Conservation (phyloP, 2,797 vertebrate genomes). For the Pithecia hirsuta region DNA sequence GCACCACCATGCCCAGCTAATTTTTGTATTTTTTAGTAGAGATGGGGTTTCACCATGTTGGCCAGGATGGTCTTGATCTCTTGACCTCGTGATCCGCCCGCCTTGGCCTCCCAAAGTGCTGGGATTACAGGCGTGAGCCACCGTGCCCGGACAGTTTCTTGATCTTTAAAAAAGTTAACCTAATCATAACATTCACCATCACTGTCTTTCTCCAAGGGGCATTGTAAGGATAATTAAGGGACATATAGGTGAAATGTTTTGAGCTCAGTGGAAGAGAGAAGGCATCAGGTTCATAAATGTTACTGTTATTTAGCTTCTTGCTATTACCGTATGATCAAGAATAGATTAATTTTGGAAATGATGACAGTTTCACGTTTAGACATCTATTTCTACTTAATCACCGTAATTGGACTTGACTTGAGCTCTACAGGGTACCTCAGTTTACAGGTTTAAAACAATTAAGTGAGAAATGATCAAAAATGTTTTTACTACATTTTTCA, state of each 20-base stretch:
- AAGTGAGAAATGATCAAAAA: constrained; percentile 37
- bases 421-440: neutral
- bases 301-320: neutral
- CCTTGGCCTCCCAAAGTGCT: too few species aligned
- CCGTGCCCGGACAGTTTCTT: neutral
- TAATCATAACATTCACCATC: neutral
- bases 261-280: neutral
- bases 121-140: too few species aligned
- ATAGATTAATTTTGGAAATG: constrained; percentile 57
- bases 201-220: neutral
- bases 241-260: neutral
- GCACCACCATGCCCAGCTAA: too few species aligned
- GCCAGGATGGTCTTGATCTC: too few species aligned
- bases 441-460: constrained; percentile 47
- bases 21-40: too few species aligned
- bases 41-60: too few species aligned
- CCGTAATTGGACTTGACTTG: neutral
- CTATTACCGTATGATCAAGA: constrained; percentile 31
- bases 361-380: constrained; percentile 26
- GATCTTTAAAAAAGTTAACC: constrained; percentile 29
- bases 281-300: neutral
- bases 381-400: constrained; percentile 27
- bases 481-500: constrained; percentile 29
- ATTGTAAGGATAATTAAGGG: neutral
- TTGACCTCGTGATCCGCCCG: too few species aligned